These are phyloP conservation scores for Astur gentilis DNA, from an alignment of 2,113 vertebrate species.

Conservation along the genomic window DNA sequence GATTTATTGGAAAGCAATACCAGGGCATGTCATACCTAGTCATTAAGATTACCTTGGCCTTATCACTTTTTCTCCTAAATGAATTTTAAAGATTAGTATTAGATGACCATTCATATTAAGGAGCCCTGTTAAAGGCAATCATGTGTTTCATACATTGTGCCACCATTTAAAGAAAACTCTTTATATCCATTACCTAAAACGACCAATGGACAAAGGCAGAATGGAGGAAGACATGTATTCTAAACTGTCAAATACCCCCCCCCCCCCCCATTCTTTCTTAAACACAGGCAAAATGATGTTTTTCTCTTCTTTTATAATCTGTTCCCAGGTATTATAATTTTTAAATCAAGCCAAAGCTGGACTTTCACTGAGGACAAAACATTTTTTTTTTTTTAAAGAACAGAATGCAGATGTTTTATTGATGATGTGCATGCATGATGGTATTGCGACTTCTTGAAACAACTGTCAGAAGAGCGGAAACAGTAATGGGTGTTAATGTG, in stretches of 20 bases:
- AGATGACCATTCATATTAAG: neutral
- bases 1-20: conserved; percentile 46
- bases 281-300: neutral
- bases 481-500: neutral
- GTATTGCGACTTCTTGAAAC: neutral
- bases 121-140: neutral
- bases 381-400: neutral
- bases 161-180: neutral
- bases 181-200: neutral
- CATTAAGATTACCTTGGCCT: neutral
- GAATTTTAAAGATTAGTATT: conserved; percentile 20
- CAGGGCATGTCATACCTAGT: neutral
- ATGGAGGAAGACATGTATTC: neutral
- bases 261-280: neutral
- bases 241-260: neutral
- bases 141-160: neutral
- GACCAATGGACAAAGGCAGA: neutral
- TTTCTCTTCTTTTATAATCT: neutral
- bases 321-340: neutral
- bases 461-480: neutral
- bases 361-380: neutral
- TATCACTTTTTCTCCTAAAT: neutral
- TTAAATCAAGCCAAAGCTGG: neutral
- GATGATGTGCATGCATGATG: neutral
- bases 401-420: neutral